These are phyloP conservation scores for Pomatostomus ruficeps DNA, from an alignment of 2,113 vertebrate species.

Conservation along the genomic window DNA sequence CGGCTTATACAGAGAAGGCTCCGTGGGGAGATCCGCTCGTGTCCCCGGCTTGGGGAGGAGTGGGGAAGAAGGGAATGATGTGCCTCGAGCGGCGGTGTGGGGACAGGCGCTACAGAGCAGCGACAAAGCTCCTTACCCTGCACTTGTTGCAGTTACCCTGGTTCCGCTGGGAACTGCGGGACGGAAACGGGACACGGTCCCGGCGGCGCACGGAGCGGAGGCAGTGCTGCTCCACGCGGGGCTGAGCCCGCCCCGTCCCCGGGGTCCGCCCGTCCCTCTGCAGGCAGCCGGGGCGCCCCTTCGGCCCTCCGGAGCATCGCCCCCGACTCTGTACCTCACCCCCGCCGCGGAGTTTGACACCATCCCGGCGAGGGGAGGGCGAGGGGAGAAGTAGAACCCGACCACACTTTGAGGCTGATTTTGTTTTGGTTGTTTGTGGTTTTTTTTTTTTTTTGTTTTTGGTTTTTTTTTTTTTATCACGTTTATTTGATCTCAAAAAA, in stretches of 20 bases:
- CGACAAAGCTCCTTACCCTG: neutral
- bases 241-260: too few relatives aligned
- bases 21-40: neutral
- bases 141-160: neutral
- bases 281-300: neutral
- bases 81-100: neutral
- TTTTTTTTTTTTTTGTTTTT: rapidly evolving
- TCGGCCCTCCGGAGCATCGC: neutral
- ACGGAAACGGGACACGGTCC: neutral
- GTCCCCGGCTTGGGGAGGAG: neutral
- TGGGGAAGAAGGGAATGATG: neutral
- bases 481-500: slow-evolving; percentile 72
- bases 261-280: neutral
- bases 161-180: neutral
- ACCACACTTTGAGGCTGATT: neutral
- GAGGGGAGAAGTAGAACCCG: neutral
- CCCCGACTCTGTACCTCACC: neutral
- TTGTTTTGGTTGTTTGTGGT: neutral
- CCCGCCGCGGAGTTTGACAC: neutral
- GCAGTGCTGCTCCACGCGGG: neutral
- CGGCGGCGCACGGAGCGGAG: neutral
- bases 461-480: neutral
- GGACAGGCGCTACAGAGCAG: neutral
- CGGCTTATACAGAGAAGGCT: neutral
- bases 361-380: too few relatives aligned